These are phyloP conservation scores for Passer domesticus DNA, from an alignment of 2,113 vertebrate species.

Conservation along the genomic window DNA sequence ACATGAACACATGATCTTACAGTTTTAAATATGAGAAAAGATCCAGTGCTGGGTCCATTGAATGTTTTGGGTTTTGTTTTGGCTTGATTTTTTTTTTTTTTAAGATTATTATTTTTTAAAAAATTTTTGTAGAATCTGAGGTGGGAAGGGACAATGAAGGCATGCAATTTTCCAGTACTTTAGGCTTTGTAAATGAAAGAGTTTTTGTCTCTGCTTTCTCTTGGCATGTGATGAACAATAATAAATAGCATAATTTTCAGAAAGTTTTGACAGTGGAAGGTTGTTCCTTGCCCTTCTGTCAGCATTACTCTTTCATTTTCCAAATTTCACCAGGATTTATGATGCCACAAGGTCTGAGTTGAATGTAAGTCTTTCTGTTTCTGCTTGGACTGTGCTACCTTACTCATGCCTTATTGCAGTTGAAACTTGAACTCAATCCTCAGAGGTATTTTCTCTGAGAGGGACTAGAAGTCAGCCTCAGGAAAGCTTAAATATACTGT, in stretches of 20 bases:
- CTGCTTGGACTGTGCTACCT: background rate
- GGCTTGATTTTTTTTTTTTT: background rate
- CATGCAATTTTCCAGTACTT: background rate
- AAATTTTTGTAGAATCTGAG: background rate
- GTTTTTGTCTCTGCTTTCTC: background rate
- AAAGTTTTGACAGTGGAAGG: background rate
- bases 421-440: background rate
- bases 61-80: background rate
- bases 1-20: fast-evolving
- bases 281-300: background rate
- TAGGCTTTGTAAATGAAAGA: background rate
- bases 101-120: background rate
- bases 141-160: background rate
- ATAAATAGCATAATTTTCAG: background rate
- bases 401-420: background rate
- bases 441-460: background rate
- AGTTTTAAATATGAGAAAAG: background rate
- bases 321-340: background rate
- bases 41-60: fast-evolving
- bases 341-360: background rate
- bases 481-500: background rate
- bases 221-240: background rate
- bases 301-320: background rate
- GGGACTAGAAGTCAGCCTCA: background rate
- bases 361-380: background rate